phyloP scores from a whole-genome alignment of 2,113 vertebrate species.

The Podarcis raffonei region DNA sequence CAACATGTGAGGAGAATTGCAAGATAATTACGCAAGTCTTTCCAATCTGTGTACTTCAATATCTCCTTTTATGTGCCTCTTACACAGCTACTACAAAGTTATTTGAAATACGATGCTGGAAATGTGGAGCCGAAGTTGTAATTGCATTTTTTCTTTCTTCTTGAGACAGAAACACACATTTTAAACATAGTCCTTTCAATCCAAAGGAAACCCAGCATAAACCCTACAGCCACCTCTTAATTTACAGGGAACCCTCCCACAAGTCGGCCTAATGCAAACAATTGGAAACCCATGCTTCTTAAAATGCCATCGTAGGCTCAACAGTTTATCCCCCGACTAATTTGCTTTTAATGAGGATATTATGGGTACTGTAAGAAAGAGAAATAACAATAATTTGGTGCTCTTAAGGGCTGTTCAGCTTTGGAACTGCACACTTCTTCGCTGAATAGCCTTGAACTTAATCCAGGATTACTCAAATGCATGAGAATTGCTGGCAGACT shows the following conservation, averaged over 20 bases:
- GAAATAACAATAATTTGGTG: slow-evolving; percentile 34
- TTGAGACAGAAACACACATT: not conserved
- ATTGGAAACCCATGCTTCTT: slow-evolving; percentile 14
- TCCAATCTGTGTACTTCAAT: not conserved
- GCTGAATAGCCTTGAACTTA: slow-evolving; percentile 67
- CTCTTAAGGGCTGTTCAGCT: slow-evolving; percentile 27
- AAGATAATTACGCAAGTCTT: not conserved
- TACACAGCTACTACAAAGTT: not conserved
- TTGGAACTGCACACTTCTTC: slow-evolving; percentile 55
- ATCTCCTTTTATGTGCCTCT: not conserved
- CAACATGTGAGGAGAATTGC: not conserved
- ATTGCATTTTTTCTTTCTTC: not conserved
- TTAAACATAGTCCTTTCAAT: slow-evolving; percentile 17
- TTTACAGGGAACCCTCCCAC: slow-evolving; percentile 1
- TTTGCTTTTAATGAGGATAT: slow-evolving; percentile 46
- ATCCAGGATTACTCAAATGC: slow-evolving; percentile 69
- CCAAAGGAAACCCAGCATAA: slow-evolving; percentile 9
- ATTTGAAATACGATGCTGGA: not conserved
- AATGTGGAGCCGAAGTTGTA: not conserved
- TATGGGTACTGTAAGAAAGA: slow-evolving; percentile 30
- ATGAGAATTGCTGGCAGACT: slow-evolving; percentile 62
- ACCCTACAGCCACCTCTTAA: slow-evolving; percentile 17
- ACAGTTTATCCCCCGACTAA: slow-evolving; percentile 16
- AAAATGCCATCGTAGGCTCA: slow-evolving; percentile 13
- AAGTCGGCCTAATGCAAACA: slow-evolving; percentile 22